Base-by-base conservation (phyloP, 2,888 invertebrate species). In the Formica aserva region DNA sequence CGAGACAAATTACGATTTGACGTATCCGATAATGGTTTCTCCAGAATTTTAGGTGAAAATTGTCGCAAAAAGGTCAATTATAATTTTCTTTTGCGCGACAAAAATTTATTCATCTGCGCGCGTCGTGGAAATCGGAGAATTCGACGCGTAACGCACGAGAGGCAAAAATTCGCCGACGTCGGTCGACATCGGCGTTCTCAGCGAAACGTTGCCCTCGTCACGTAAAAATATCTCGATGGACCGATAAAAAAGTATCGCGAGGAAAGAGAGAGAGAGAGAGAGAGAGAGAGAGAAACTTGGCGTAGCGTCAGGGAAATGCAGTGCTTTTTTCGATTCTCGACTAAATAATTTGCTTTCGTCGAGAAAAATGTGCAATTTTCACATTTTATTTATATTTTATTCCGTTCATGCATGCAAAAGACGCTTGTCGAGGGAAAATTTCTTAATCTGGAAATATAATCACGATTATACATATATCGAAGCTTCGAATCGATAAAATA, bases 221-320 rank as follows among this genome's bases (percentile, higher is more conserved):
- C 90, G 92, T 93, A 94, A 94, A 93, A 93, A 93, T 93, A 94
- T 93, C 94, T 88, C 89, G 83, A 86, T 89, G 88, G 86, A 81
- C 86, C 85, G 89, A 80, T 87, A 91, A 91, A 91, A 89, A 52
- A 52, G 91, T 87, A 87, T 84, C 85, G 82, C 65, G 87, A 65
- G 65, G 85, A 65, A 83, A 35, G 71, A 55, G 9, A 48, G 48
- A 18, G 48, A 52, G 52, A 52, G 52, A 52, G 52, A 52, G 52
- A 52, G 52, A 52, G 52, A 52, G n/a, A 62, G 45, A 29, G 65
- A 29, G 8, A 22, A 60, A 45, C 72, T 45, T 13, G 32, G 85
- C 52, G 72, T 80, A 77, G 66, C 81, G 82, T 45, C 83, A 65
- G 26, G 48, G 65, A 86, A 84, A 83, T 84, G 72, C 84, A 87